Base-by-base conservation (phyloP, 2,113 vertebrate genomes). In the Protomyctophum bolini region DNA sequence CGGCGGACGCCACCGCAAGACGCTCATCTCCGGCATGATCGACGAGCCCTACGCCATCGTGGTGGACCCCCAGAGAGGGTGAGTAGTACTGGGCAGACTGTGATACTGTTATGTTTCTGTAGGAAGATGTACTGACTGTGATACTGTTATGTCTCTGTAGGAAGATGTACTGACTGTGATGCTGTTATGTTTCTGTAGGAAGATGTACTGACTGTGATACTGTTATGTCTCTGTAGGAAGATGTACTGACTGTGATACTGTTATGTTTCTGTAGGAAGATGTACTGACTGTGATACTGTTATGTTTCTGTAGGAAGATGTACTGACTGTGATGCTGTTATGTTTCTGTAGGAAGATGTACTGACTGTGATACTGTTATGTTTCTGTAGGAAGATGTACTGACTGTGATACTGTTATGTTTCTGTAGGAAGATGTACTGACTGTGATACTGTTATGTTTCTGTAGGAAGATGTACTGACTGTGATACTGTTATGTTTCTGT, bases 401-500 rank as follows among this genome's bases (percentile, higher is more conserved):
- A n/a, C n/a, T n/a, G n/a, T n/a, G 21, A 21, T 21, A 21, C 21
- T 21, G 21, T 21, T 21, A 2, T 21, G 21, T n/a, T 11, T 15
- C 9, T 28, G 46, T 4, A 65, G 21, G 67, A 55, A 8, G 3
- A 56, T 1, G 21, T 21, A 21, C 21, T 21, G n/a, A n/a, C n/a
- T n/a, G n/a, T 29, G 58, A 62, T 6, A 15, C 48, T 11, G 70
- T 70, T 33, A 2, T 10, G 12, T 68, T 48, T 76, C 11, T 6
- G 68, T 57, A 98, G 97, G 67, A 97, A 95, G 1, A 98, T 99
- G 97, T 99, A 99, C 91, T 99, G 97, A n/a, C n/a, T n/a, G n/a
- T n/a, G 21, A 21, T 21, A 21, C 21, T 21, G 21, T 21, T 21
- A 2, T 21, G 21, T n/a, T 11, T 15, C 9, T 28, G 46, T 4